Percentiles rank a stretch among this genome's conserved stretches.
Conservation (phyloP, 2,113 vertebrate genomes). For the pig (Sus scrofa) region DNA sequence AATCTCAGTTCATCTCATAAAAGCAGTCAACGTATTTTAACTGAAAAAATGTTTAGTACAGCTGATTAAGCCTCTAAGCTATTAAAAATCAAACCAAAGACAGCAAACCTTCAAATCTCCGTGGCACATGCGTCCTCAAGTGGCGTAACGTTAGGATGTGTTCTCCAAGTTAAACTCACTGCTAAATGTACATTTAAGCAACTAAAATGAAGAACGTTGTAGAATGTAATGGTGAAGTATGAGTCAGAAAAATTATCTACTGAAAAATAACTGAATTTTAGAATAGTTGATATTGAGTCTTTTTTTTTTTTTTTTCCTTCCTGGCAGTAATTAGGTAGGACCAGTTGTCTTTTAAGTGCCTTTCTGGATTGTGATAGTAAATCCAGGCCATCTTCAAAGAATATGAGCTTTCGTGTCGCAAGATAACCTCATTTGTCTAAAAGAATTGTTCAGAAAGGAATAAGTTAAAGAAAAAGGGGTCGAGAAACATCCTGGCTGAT, state of each 20-base stretch:
- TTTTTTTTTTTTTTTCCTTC: neutral
- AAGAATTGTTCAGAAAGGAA: neutral
- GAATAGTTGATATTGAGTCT: neutral
- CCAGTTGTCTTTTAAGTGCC: neutral
- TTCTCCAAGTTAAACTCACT: neutral
- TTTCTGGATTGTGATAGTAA: slow-evolving; percentile 14
- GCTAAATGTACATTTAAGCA: neutral
- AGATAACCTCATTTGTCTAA: neutral
- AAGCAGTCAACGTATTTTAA: neutral
- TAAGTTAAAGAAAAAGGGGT: neutral
- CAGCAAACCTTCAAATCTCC: neutral
- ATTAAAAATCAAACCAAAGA: slow-evolving; percentile 6
- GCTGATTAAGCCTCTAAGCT: neutral
- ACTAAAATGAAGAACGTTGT: neutral
- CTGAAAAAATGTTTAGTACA: neutral
- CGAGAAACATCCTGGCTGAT: neutral
- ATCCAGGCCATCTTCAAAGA: neutral
- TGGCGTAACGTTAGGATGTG: neutral
- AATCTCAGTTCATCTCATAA: slow-evolving; percentile 44
- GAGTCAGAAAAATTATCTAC: slow-evolving; percentile 34
- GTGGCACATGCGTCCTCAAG: neutral
- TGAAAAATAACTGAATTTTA: slow-evolving; percentile 30
- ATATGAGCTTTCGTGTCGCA: neutral
- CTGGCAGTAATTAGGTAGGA: neutral
- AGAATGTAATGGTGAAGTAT: neutral